Percentiles rank a stretch among this genome's conserved stretches.
Evolutionary conservation across 2,113 vertebrate species (phyloP).

Genomic region (Hydrochoerus hydrochaeris): DNA sequence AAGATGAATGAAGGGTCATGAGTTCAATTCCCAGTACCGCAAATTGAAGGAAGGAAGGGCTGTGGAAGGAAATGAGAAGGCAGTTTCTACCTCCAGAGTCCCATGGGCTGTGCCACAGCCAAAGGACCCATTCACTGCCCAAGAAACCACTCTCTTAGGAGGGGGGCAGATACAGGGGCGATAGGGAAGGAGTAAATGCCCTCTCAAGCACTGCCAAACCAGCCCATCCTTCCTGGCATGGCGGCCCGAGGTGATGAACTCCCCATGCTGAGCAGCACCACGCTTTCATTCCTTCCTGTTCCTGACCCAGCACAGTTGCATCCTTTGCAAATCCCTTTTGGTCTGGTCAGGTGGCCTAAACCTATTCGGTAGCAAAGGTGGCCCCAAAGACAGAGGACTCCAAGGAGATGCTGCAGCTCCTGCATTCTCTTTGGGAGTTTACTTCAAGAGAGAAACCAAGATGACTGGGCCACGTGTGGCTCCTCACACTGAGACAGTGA

Average conservation of each 20-base stretch:
- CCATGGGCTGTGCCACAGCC: not conserved
- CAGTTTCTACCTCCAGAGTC: not conserved
- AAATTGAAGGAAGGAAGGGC: constrained; percentile 38
- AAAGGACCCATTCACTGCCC: constrained; percentile 21
- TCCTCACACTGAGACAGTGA: not conserved
- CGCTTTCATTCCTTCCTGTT: not conserved
- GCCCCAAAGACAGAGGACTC: not conserved
- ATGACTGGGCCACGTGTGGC: not conserved
- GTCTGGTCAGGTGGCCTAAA: not conserved
- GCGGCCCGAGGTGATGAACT: not conserved
- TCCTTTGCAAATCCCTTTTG: not conserved
- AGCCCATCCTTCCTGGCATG: not conserved
- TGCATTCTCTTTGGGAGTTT: not conserved
- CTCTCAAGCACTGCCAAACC: not conserved
- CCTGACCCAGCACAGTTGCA: not conserved
- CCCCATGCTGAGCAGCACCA: not conserved
- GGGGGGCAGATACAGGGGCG: not conserved
- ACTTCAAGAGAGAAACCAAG: constrained; percentile 27
- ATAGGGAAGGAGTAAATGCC: not conserved
- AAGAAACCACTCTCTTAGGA: not conserved
- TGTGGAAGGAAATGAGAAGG: constrained; percentile 45
- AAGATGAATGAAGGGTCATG: constrained; percentile 29
- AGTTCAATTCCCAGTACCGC: too few relatives aligned
- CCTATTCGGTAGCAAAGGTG: not conserved
- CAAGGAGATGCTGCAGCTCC: not conserved